phyloP scores from a whole-genome alignment of 2,888 invertebrate genomes.

The Ctenicera cuprea region DNA sequence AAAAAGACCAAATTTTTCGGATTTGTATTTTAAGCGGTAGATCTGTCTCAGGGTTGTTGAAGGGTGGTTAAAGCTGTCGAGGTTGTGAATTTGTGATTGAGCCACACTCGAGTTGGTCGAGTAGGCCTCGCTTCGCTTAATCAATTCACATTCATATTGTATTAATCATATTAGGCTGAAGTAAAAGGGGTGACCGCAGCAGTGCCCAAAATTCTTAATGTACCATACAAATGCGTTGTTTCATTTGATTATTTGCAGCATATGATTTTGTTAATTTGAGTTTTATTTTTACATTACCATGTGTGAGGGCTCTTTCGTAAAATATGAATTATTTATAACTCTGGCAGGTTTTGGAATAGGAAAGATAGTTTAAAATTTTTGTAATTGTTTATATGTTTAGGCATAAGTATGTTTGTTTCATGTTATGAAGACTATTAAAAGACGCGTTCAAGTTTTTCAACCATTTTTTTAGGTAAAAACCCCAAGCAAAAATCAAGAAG shows the following conservation, averaged over 20 bases:
- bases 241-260: not conserved
- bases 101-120: conserved; percentile 56
- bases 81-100: conserved; percentile 47
- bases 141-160: conserved; percentile 63
- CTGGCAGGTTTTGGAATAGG: too few relatives aligned
- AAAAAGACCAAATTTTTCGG: too few relatives aligned
- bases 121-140: conserved; percentile 60
- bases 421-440: too few relatives aligned
- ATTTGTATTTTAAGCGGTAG: too few relatives aligned
- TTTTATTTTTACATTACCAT: not conserved
- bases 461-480: too few relatives aligned
- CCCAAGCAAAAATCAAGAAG: too few relatives aligned
- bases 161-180: conserved; percentile 64
- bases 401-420: too few relatives aligned
- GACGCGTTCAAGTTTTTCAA: too few relatives aligned
- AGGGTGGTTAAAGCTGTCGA: conserved; percentile 37
- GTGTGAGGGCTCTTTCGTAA: too few relatives aligned
- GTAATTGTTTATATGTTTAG: too few relatives aligned
- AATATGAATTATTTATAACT: too few relatives aligned
- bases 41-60: conserved; percentile 10
- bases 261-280: conserved; percentile 16
- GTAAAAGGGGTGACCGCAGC: conserved; percentile 58
- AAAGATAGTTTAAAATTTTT: too few relatives aligned
- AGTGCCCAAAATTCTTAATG: conserved; percentile 49
- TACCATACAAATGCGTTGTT: conserved; percentile 22